Base-by-base conservation (phyloP, 2,888 invertebrate genomes). In the Lithosia quadra region DNA sequence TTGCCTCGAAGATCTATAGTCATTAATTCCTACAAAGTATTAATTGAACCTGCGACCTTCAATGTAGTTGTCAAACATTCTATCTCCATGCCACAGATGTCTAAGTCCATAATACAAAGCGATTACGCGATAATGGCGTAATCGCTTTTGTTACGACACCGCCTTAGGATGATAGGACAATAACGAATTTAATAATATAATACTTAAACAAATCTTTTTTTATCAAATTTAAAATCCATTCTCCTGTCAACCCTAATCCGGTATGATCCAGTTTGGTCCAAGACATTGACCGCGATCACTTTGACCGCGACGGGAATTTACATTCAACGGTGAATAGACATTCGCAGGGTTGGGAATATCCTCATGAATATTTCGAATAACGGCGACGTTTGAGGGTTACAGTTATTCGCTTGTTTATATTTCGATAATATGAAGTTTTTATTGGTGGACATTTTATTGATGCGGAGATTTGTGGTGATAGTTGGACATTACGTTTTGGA, bases 351-450 rank as follows among this genome's bases (percentile, higher is more conserved):
- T 74, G 63, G 18, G 67, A 55, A 82, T 74, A 64, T 58, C 73
- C 75, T 82, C 79, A 81, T 81, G 81, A 82, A 81, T 81, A 81
- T 75, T 76, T 82, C 72, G 79, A 77, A 82, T 80, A 74, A 76
- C 73, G 69, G 58, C 55, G 63, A 49, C 73, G 59, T 61, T 75
- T 79, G 77, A 60, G 63, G 75, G 67, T 75, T 75, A 61, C 64
- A 53, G 63, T 57, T 65, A 49, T 71, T 65, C 33, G 60, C 56
- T 67, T 67, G 70, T 71, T 73, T 72, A 77, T 75, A 58, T 24
- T 28, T 33, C 13, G 64, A 58, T 67, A 67, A 73, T 64, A 65
- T 34, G 22, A 22, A 36, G 63, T 60, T 72, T 79, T 78, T 78
- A 70, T 71, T 67, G 67, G 24, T 33, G 57, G 69, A 69, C 53